Evolutionary conservation across 2,888 invertebrate species (phyloP).

Genomic region (Pardosa pseudoannulata): DNA sequence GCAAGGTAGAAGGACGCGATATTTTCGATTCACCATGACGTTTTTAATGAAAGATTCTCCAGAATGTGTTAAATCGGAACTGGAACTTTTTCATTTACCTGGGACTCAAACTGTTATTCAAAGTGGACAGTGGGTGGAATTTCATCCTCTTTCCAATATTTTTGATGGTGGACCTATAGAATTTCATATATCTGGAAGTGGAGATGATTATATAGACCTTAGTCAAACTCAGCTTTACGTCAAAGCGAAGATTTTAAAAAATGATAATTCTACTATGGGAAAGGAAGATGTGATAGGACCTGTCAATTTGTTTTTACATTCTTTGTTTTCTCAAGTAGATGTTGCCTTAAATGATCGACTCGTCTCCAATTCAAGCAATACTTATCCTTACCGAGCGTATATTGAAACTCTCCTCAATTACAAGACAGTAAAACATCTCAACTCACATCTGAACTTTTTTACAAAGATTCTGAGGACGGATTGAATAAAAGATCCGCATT

Average conservation of each 20-base stretch:
- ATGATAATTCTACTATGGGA: background rate
- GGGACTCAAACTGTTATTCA: slow-evolving; percentile 33
- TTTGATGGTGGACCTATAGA: slow-evolving; percentile 44
- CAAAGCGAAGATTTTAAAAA: slow-evolving; percentile 42
- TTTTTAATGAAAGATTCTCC: slow-evolving; percentile 55
- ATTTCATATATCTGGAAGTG: slow-evolving; percentile 40
- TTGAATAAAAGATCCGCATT: slow-evolving; percentile 20
- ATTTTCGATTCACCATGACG: slow-evolving; percentile 42
- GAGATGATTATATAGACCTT: slow-evolving; percentile 41
- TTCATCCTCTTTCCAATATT: slow-evolving; percentile 45
- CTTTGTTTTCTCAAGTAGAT: slow-evolving; percentile 45
- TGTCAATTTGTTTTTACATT: slow-evolving; percentile 40
- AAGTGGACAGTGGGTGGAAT: slow-evolving; percentile 50
- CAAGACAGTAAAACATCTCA: slow-evolving; percentile 36
- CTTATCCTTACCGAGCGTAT: slow-evolving; percentile 37
- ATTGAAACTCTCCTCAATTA: slow-evolving; percentile 42
- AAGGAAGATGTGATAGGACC: slow-evolving; percentile 14
- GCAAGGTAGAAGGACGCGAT: slow-evolving; percentile 17
- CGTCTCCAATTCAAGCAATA: slow-evolving; percentile 28
- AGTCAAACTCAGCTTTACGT: slow-evolving; percentile 32
- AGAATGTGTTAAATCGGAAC: slow-evolving; percentile 38
- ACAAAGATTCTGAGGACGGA: slow-evolving; percentile 28
- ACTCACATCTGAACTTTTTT: slow-evolving; percentile 22
- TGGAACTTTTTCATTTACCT: slow-evolving; percentile 41
- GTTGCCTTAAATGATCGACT: slow-evolving; percentile 28